These are phyloP conservation scores for Euspilapteryx auroguttella DNA, from an alignment of 2,888 invertebrate genomes.

Conservation along the genomic window DNA sequence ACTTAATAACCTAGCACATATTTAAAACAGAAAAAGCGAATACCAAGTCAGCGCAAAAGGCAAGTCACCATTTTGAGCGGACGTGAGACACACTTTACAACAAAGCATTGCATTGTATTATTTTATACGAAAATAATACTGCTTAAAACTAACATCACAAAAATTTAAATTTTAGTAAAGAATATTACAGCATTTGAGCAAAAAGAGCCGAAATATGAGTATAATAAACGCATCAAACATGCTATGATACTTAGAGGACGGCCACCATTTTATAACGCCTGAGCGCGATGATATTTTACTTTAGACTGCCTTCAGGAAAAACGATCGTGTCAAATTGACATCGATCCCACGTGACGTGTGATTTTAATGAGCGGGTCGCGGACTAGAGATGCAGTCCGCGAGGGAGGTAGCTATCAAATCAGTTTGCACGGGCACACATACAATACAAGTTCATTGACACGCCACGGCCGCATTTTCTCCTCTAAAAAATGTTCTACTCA, in stretches of 20 bases:
- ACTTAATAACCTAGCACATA: no score
- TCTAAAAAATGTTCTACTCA: constrained; percentile 67
- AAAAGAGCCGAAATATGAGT: constrained; percentile 13
- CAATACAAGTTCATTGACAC: constrained; percentile 65
- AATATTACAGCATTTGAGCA: constrained; percentile 16
- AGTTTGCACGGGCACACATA: constrained; percentile 64
- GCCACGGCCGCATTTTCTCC: constrained; percentile 63
- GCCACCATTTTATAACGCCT: constrained; percentile 63
- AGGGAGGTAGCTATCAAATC: constrained; percentile 67
- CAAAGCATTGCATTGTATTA: constrained; percentile 33
- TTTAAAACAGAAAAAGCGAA: no score
- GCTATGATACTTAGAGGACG: constrained; percentile 40
- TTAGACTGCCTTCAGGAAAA: constrained; percentile 57
- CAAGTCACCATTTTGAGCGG: constrained; percentile 71
- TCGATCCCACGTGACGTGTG: constrained; percentile 74
- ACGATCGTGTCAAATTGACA: constrained; percentile 66
- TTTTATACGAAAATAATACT: no score
- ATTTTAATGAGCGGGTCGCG: constrained; percentile 70
- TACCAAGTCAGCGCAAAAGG: constrained; percentile 33
- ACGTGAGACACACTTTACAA: constrained; percentile 49
- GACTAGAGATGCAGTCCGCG: constrained; percentile 65
- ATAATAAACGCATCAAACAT: constrained; percentile 36
- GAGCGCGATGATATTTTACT: constrained; percentile 55
- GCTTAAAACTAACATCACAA: no score
- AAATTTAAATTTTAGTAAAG: no score